Percentiles rank a stretch among this genome's conserved stretches.
Conservation (phyloP, 2,888 invertebrate genomes). For the Cryptophagus acutangulus region DNA sequence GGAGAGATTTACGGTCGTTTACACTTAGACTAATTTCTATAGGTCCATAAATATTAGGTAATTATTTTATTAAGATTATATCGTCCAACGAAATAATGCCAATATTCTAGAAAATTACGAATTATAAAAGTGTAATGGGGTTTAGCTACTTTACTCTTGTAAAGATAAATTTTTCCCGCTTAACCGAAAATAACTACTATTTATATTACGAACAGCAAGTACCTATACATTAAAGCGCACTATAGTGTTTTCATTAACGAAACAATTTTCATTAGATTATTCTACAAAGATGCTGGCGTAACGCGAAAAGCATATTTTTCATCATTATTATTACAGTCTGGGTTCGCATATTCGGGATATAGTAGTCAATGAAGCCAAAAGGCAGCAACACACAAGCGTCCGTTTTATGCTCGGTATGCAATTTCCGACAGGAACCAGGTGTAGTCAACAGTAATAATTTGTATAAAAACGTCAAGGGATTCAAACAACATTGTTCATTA, state of each 20-base stretch:
- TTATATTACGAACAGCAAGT: conserved; percentile 7
- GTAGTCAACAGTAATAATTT: conserved; percentile 22
- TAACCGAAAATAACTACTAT: conserved; percentile 11
- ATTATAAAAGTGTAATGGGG: too few species aligned
- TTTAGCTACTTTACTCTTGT: too few species aligned
- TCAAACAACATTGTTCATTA: conserved; percentile 26
- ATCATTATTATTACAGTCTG: conserved; percentile 2
- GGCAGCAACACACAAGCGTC: too few species aligned
- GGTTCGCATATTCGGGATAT: too few species aligned
- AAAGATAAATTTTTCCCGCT: too few species aligned
- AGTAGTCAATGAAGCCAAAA: conserved; percentile 10
- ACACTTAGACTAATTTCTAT: too few species aligned
- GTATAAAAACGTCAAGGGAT: conserved; percentile 24
- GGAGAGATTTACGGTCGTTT: too few species aligned
- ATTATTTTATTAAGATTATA: too few species aligned
- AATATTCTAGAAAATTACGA: too few species aligned
- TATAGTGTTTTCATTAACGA: conserved; percentile 12
- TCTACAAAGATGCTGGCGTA: neutral
- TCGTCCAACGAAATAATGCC: too few species aligned
- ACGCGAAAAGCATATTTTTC: neutral
- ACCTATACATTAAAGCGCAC: too few species aligned
- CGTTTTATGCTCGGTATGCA: conserved; percentile 21
- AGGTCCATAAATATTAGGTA: too few species aligned
- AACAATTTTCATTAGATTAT: conserved; percentile 3
- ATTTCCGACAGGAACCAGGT: conserved; percentile 29